Evolutionary conservation across 2,113 vertebrate genomes (phyloP).

Genomic region (Urocynchramus pylzowi): DNA sequence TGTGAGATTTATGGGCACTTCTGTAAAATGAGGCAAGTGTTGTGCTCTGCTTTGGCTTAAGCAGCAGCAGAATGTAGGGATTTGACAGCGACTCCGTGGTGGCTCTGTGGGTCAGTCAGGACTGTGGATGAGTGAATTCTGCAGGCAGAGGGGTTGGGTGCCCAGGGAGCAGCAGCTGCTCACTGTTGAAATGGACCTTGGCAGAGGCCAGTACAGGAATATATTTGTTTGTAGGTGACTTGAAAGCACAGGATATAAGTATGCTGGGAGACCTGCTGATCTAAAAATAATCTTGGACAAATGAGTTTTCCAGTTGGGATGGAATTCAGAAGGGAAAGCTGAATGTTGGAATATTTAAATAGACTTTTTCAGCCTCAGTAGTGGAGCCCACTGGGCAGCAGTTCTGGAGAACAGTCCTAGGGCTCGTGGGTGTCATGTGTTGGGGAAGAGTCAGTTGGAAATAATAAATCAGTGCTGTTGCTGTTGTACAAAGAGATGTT

Average conservation of each 20-base stretch:
- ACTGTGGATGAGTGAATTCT: not conserved
- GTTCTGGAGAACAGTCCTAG: not conserved
- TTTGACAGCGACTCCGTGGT: accelerated
- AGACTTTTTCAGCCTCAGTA: not conserved
- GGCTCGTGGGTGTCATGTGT: accelerated
- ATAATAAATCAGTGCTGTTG: not conserved
- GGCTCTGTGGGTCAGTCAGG: not conserved
- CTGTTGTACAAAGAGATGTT: not conserved
- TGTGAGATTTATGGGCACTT: not conserved
- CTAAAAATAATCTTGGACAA: not conserved
- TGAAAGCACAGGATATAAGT: not conserved
- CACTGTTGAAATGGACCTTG: not conserved
- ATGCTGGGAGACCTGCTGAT: not conserved
- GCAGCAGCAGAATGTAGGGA: not conserved
- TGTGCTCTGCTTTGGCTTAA: not conserved
- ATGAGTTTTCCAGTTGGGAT: not conserved
- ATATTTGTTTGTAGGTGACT: not conserved
- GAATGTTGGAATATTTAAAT: not conserved
- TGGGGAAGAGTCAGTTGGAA: not conserved
- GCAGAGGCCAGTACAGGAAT: not conserved
- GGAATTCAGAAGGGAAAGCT: not conserved
- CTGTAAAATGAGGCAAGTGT: not conserved
- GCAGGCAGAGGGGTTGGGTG: not conserved
- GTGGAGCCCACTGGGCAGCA: not conserved
- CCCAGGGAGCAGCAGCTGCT: not conserved